Conservation (phyloP, 37 sponge, comb jelly and placozoan genomes). For the Beroe forskalii region DNA sequence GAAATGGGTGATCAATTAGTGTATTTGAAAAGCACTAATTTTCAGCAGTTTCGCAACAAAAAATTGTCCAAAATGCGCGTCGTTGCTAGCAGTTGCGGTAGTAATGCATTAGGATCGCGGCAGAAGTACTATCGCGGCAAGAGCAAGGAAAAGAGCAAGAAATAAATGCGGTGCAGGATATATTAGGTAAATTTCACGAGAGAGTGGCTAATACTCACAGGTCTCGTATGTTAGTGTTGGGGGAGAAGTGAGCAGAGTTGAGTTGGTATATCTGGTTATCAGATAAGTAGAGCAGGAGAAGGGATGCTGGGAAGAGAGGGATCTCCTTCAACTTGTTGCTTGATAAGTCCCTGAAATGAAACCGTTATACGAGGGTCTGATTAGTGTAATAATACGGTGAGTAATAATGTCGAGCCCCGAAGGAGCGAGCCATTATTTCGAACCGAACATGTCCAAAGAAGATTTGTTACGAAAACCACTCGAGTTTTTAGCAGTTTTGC, state of each 20-base stretch:
- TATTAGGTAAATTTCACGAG: neutral
- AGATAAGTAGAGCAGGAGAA: neutral
- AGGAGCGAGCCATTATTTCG: too few relatives aligned
- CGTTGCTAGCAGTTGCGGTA: neutral
- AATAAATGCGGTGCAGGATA: neutral
- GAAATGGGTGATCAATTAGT: neutral
- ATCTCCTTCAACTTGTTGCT: slow-evolving; percentile 1
- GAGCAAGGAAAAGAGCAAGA: neutral
- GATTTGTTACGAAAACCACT: too few relatives aligned
- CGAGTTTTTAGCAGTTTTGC: too few relatives aligned
- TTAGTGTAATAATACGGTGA: too few relatives aligned
- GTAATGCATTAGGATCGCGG: neutral
- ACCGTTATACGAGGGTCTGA: neutral
- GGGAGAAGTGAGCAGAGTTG: neutral
- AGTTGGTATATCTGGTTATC: neutral
- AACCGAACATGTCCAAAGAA: too few relatives aligned
- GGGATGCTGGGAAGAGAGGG: neutral
- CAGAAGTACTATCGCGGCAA: neutral
- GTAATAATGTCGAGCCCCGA: too few relatives aligned
- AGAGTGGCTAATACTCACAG: slow-evolving; percentile 18
- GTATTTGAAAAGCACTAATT: neutral
- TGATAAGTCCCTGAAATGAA: neutral
- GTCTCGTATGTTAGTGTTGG: neutral
- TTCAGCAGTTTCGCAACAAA: neutral
- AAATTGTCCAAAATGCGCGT: neutral